A percentile compares a stretch with the other conserved stretches of the same genome.
Evolutionary conservation across 2,113 vertebrate species (phyloP).

Genomic region (Oostethus manadensis): DNA sequence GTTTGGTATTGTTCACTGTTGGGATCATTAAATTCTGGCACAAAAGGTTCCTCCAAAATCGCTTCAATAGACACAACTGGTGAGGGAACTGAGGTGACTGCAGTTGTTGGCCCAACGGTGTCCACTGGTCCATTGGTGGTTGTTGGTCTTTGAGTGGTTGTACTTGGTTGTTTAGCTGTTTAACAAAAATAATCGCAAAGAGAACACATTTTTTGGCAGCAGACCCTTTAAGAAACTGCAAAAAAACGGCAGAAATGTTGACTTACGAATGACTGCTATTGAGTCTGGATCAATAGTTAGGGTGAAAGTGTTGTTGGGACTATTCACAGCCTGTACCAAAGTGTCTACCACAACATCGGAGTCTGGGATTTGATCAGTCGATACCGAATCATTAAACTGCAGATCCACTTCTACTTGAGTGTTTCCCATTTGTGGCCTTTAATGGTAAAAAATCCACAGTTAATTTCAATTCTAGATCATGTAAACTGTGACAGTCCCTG

Average conservation of each 20-base stretch:
- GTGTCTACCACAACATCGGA: background rate
- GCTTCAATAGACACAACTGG: background rate
- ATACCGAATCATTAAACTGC: background rate
- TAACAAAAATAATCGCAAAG: background rate
- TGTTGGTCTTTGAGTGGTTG: background rate
- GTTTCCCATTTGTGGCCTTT: background rate
- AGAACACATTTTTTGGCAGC: too few species aligned
- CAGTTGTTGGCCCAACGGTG: background rate
- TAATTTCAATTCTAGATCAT: too few species aligned
- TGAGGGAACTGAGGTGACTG: background rate
- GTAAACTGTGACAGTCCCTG: background rate
- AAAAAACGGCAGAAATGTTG: background rate
- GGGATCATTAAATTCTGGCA: background rate
- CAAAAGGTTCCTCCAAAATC: slow-evolving; percentile 2
- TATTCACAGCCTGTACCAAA: background rate
- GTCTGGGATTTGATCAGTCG: background rate
- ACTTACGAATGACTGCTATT: background rate
- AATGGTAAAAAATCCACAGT: background rate
- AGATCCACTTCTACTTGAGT: background rate
- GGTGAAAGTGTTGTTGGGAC: slow-evolving; percentile 1
- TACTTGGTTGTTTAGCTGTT: background rate
- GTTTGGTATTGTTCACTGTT: slow-evolving; percentile 3
- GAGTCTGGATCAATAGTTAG: background rate
- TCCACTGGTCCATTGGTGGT: background rate
- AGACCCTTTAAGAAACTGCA: too few species aligned